Conservation (phyloP, 2,888 invertebrate genomes). For the Epiblema foenella region DNA sequence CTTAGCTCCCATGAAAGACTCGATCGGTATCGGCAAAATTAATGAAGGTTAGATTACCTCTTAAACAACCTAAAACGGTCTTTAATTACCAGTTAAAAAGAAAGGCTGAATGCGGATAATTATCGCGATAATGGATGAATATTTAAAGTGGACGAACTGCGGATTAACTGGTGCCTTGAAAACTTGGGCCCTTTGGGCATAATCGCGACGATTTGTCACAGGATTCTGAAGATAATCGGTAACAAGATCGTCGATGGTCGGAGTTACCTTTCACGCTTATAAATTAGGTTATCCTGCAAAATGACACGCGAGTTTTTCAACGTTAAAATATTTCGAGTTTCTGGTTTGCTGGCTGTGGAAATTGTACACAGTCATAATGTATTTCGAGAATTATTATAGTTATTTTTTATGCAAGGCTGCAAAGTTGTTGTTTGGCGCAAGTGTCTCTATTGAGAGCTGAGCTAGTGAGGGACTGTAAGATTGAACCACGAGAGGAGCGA, state of each 20-base stretch:
- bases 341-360: too few relatives aligned
- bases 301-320: neutral
- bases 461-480: too few relatives aligned
- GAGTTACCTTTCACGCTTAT: constrained; percentile 12
- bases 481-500: too few relatives aligned
- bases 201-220: constrained; percentile 40
- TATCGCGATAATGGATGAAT: constrained; percentile 42
- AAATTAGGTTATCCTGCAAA: constrained; percentile 3
- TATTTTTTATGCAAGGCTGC: too few relatives aligned
- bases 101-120: constrained; percentile 40
- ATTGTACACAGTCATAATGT: too few relatives aligned
- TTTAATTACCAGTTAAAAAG: constrained; percentile 39
- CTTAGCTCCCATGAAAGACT: constrained; percentile 1
- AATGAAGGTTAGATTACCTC: constrained; percentile 29
- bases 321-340: too few relatives aligned
- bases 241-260: constrained; percentile 22
- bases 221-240: constrained; percentile 41
- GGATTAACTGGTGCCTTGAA: constrained; percentile 36
- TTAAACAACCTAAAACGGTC: constrained; percentile 38
- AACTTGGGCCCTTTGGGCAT: constrained; percentile 30
- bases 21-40: constrained; percentile 32
- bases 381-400: too few relatives aligned
- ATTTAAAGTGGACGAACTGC: constrained; percentile 40
- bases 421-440: too few relatives aligned
- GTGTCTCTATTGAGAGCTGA: too few relatives aligned